phyloP scores from a whole-genome alignment of 2,113 vertebrate genomes.

The Dermatemys mawii region DNA sequence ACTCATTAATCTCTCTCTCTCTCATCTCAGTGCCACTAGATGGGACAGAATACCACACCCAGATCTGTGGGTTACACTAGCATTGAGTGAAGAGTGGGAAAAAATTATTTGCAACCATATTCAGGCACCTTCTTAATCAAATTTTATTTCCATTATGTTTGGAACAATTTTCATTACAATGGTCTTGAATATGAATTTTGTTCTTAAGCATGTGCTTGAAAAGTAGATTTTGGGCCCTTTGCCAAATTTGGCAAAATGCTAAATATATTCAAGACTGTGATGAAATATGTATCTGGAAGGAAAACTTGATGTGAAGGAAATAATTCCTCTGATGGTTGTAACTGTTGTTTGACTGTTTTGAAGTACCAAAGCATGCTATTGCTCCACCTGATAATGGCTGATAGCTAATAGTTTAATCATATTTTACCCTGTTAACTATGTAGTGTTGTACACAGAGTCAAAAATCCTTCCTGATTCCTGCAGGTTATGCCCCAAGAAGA shows the following conservation, averaged over 20 bases:
- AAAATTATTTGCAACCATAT: not conserved
- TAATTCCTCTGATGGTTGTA: not conserved
- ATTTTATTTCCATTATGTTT: not conserved
- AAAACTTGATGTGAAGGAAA: not conserved
- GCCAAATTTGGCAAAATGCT: not conserved
- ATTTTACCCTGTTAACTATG: no score
- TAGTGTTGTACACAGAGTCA: rapidly evolving
- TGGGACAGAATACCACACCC: no score
- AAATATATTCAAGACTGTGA: not conserved
- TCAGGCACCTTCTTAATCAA: not conserved
- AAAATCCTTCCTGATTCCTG: no score
- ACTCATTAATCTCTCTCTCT: no score
- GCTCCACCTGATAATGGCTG: no score
- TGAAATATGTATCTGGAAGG: not conserved
- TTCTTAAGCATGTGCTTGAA: not conserved
- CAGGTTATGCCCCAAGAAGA: not conserved
- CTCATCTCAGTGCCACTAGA: no score
- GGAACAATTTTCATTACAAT: not conserved
- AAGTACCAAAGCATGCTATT: no score
- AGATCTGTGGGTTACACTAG: no score
- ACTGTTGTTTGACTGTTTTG: not conserved
- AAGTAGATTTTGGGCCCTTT: not conserved
- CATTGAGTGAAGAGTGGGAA: not conserved
- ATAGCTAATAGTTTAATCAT: no score
- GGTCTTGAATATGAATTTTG: not conserved